A percentile compares a stretch with the other conserved stretches of the same genome.
Evolutionary conservation across 1,140 invertebrate genomes (phyloP).

Genomic region (Campoletis sonorensis): DNA sequence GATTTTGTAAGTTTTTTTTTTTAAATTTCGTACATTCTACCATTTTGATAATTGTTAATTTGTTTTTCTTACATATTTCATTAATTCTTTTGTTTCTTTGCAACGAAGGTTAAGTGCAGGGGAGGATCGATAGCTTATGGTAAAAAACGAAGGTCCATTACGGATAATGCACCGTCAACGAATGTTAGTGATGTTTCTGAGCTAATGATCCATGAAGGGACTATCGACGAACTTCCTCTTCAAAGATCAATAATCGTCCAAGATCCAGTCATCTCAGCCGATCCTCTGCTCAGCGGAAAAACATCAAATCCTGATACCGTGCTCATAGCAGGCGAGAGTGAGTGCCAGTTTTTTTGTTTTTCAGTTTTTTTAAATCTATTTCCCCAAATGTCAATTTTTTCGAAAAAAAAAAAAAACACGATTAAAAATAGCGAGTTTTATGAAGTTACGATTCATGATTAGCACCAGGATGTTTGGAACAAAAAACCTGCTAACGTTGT

Average conservation of each 20-base stretch:
- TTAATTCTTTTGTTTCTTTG: background rate
- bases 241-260: conserved; percentile 71
- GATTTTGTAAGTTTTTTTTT: too few relatives aligned
- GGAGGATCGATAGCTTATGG: conserved; percentile 63
- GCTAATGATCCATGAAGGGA: conserved; percentile 40
- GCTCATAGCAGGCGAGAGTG: conserved; percentile 62
- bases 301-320: conserved; percentile 62
- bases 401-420: too few relatives aligned
- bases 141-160: conserved; percentile 59
- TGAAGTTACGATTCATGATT: background rate
- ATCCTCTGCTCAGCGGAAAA: conserved; percentile 60
- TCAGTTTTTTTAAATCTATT: too few relatives aligned
- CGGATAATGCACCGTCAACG: background rate
- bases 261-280: conserved; percentile 61
- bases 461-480: too few relatives aligned
- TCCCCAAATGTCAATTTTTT: too few relatives aligned
- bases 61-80: background rate
- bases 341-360: conserved; percentile 44
- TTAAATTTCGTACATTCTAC: too few relatives aligned
- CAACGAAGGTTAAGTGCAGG: conserved; percentile 64
- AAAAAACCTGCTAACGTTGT: too few relatives aligned
- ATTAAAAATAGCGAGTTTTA: background rate
- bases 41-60: background rate
- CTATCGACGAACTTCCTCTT: conserved; percentile 67
- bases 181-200: conserved; percentile 34